Conservation (phyloP, 2,113 vertebrate species). For the Sciurus niger region DNA sequence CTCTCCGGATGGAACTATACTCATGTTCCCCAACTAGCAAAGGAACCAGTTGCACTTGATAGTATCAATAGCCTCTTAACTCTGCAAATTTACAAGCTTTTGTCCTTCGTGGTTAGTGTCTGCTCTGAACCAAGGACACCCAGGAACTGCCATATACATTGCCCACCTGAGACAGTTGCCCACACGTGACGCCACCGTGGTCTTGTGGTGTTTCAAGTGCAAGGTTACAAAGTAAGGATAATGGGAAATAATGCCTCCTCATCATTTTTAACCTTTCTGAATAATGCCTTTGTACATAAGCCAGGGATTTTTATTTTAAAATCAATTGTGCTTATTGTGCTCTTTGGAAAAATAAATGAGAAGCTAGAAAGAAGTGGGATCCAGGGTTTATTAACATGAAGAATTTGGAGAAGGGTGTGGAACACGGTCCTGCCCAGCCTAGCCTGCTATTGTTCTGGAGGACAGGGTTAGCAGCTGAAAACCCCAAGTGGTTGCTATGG, state of each 20-base stretch:
- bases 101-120: slow-evolving; percentile 62
- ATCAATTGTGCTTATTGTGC: slow-evolving; percentile 82
- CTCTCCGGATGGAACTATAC: not conserved
- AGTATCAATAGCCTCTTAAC: not conserved
- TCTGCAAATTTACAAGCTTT: not conserved
- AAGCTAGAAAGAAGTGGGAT: not conserved
- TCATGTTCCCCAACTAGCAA: not conserved
- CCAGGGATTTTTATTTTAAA: slow-evolving; percentile 81
- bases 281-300: slow-evolving; percentile 77
- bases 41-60: not conserved
- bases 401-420: slow-evolving; percentile 11
- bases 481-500: slow-evolving; percentile 64
- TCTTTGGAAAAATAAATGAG: slow-evolving; percentile 70
- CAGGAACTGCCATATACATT: not conserved
- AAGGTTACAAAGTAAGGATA: slow-evolving; percentile 59
- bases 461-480: slow-evolving; percentile 36
- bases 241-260: slow-evolving; percentile 68
- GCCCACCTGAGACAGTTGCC: not conserved
- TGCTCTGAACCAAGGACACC: slow-evolving; percentile 1
- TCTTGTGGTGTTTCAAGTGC: slow-evolving; percentile 14
- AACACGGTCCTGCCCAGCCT: not conserved
- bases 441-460: slow-evolving; percentile 55
- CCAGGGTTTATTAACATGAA: slow-evolving; percentile 36
- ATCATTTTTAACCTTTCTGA: slow-evolving; percentile 75
- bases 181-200: not conserved